Percentiles rank a stretch among this genome's conserved stretches.
Evolutionary conservation across 2,888 invertebrate species (phyloP).

Genomic region (Tridacna crocea): DNA sequence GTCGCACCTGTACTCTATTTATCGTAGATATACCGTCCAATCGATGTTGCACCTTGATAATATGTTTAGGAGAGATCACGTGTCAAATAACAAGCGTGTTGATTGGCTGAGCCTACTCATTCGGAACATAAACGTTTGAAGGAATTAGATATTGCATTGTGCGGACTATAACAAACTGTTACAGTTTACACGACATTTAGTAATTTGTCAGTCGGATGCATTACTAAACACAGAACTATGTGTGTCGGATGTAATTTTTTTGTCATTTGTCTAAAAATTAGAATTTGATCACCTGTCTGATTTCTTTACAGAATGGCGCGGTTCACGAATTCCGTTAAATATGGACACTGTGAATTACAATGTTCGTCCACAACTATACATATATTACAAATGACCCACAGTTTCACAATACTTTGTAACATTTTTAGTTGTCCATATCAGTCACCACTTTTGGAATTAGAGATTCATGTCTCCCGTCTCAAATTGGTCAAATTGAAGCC

Average conservation of each 20-base stretch:
- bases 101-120: constrained; percentile 22
- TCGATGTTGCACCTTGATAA: constrained; percentile 23
- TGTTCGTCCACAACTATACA: too few species aligned
- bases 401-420: too few species aligned
- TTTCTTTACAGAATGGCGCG: neutral
- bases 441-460: too few species aligned
- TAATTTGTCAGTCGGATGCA: neutral
- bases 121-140: constrained; percentile 21
- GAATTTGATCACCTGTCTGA: neutral
- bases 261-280: neutral
- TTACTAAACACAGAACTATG: constrained; percentile 18
- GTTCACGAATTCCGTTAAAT: too few species aligned
- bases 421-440: too few species aligned
- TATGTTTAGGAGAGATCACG: constrained; percentile 4
- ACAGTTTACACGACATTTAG: constrained; percentile 1
- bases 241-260: constrained; percentile 1
- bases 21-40: constrained; percentile 16
- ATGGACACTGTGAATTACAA: too few species aligned
- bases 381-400: too few species aligned
- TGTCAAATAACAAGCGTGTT: constrained; percentile 9
- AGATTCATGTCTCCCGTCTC: too few species aligned
- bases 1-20: constrained; percentile 15
- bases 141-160: constrained; percentile 2
- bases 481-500: too few species aligned
- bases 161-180: neutral